A percentile compares a stretch with the other conserved stretches of the same genome.
These are phyloP conservation scores for Oreocharis arfaki DNA, from an alignment of 2,113 vertebrate genomes.

Conservation along the genomic window DNA sequence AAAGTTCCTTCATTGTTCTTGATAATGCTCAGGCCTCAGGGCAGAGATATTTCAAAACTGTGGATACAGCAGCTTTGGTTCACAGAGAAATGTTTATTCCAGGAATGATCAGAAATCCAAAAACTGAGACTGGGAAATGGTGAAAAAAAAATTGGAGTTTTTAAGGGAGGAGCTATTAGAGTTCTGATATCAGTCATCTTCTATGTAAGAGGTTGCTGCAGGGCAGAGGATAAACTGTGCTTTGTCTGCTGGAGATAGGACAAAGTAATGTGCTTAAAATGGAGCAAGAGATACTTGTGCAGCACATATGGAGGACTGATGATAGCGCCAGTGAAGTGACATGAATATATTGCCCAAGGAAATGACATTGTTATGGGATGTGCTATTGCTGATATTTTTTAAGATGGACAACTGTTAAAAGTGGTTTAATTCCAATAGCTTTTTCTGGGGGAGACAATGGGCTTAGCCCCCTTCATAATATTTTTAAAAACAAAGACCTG, in stretches of 20 bases:
- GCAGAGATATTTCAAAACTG: background rate
- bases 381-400: background rate
- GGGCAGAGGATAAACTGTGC: background rate
- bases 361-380: background rate
- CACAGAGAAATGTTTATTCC: background rate
- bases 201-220: background rate
- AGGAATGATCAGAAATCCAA: background rate
- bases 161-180: background rate
- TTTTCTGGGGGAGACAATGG: background rate
- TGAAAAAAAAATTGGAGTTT: background rate
- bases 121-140: background rate
- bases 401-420: background rate
- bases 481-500: background rate
- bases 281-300: background rate
- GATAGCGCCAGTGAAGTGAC: background rate
- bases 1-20: background rate
- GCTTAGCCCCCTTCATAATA: background rate
- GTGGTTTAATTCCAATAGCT: background rate
- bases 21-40: background rate
- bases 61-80: background rate
- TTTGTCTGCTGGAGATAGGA: background rate
- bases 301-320: background rate
- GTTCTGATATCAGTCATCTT: background rate
- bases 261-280: background rate
- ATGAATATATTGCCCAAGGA: background rate